phyloP scores from a whole-genome alignment of 2,888 invertebrate species.

The Apodemia duryi region DNA sequence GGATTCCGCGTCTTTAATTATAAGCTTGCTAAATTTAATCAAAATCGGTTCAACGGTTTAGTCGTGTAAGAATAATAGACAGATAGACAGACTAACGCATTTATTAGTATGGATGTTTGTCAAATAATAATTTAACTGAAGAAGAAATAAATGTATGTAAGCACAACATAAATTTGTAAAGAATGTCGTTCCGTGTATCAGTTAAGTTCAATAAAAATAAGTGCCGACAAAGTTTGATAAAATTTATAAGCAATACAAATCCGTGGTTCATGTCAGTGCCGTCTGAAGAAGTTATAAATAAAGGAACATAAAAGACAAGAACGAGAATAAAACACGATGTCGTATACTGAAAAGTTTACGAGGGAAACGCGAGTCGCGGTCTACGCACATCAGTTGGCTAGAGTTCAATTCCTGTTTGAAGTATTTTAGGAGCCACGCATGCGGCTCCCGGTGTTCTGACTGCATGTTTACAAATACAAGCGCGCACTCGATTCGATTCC shows the following conservation, averaged over 20 bases:
- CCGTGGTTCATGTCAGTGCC: slow-evolving; percentile 34
- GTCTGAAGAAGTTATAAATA: slow-evolving; percentile 48
- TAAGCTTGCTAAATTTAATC: too few relatives aligned
- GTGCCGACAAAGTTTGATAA: slow-evolving; percentile 19
- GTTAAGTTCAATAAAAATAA: slow-evolving; percentile 1
- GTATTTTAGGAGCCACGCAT: slow-evolving; percentile 72
- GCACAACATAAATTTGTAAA: neutral
- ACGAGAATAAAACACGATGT: slow-evolving; percentile 64
- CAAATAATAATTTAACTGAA: neutral
- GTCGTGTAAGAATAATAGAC: too few relatives aligned
- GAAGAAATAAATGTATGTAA: neutral
- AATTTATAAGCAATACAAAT: slow-evolving; percentile 38
- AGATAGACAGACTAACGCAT: too few relatives aligned
- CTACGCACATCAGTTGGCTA: slow-evolving; percentile 75
- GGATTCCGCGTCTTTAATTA: too few relatives aligned
- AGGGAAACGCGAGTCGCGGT: slow-evolving; percentile 61
- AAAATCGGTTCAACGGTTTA: too few relatives aligned
- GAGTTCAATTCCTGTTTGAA: slow-evolving; percentile 73
- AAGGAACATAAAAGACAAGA: slow-evolving; percentile 56
- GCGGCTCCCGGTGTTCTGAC: slow-evolving; percentile 38
- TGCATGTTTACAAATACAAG: slow-evolving; percentile 76
- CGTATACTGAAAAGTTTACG: slow-evolving; percentile 71
- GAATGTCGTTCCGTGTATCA: neutral
- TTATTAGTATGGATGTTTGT: neutral
- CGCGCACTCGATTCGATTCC: slow-evolving; percentile 68